These are phyloP conservation scores for Gymnocephalus cernua DNA, from an alignment of 2,113 vertebrate species.

Conservation along the genomic window DNA sequence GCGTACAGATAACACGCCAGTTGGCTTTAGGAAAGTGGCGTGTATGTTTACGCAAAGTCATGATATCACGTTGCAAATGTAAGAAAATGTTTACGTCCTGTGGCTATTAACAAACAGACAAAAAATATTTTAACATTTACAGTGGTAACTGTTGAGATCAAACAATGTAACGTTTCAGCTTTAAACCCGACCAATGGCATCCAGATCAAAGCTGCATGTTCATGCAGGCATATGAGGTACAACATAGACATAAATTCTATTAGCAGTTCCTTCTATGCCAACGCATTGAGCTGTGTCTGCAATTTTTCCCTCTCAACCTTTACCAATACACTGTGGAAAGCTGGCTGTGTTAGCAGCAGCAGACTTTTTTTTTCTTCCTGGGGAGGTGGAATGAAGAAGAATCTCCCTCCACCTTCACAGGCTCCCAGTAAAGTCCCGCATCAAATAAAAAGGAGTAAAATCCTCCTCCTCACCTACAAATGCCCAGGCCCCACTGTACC, in stretches of 20 bases:
- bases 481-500: no score
- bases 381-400: neutral
- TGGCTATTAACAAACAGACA: neutral
- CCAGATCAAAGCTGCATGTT: constrained; percentile 34
- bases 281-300: constrained; percentile 21
- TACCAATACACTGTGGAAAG: constrained; percentile 60
- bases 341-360: constrained; percentile 43
- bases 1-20: no score
- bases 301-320: constrained; percentile 41
- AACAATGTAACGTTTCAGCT: neutral
- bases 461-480: no score
- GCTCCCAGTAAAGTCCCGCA: no score
- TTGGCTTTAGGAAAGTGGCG: no score
- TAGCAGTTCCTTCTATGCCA: constrained; percentile 42
- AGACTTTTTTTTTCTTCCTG: neutral
- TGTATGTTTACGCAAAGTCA: no score
- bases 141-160: neutral
- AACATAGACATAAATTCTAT: constrained; percentile 46
- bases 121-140: neutral
- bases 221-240: constrained; percentile 8
- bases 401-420: neutral
- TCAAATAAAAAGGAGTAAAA: no score
- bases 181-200: neutral
- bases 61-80: no score
- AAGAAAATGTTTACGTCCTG: neutral